Base-by-base conservation (phyloP, 2,797 vertebrate species). In the Channallabes apus region DNA sequence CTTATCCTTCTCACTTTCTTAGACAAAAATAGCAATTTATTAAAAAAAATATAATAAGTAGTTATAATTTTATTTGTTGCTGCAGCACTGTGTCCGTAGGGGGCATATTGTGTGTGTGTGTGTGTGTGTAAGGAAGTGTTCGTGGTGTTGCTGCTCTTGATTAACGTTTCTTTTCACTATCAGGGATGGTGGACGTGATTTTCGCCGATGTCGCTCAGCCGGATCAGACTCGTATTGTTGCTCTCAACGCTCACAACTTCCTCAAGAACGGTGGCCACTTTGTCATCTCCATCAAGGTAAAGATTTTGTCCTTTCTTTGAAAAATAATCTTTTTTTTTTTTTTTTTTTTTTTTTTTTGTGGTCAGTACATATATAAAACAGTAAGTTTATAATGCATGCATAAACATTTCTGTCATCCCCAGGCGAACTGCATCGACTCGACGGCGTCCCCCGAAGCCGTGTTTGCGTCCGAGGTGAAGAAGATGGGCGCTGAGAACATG, bases 101-200 rank as follows among this genome's bases (percentile, higher is more conserved):
- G 24, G n/a, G 62, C 11, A 27, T 14, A 29, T 65, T 2, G 14
- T 6, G 14, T 67, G 3, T 67, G 68, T 14, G n/a, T 65, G 27
- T 29, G 12, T 15, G 64, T 65, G 64, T 32, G 14, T 65, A 14
- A 15, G 12, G 6, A 15, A 6, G 65, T 32, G n/a, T 32, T 3
- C 14, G 15, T 9, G 2, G 0, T 72, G 2, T 8, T 32, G 54
- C 1, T 35, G 12, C 12, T 77, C 8, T 29, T 72, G 4, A 27
- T 69, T 35, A 22, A 18, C 5, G 1, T 22, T 32, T 76, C 1
- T 35, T 78, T 78, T 32, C 15, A 15, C 27, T 81, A 83, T 9
- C 86, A 98, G 97, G 97, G 0, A 98, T 98, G 97, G 97, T 98
- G 82, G 97, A 98, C n/a, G 97, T 98, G 6, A 97, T 98, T 80